Percentiles rank a stretch among this genome's conserved stretches.
Evolutionary conservation across 37 sponge, comb jelly and placozoan species (phyloP).

Genomic region (Mnemiopsis leidyi): DNA sequence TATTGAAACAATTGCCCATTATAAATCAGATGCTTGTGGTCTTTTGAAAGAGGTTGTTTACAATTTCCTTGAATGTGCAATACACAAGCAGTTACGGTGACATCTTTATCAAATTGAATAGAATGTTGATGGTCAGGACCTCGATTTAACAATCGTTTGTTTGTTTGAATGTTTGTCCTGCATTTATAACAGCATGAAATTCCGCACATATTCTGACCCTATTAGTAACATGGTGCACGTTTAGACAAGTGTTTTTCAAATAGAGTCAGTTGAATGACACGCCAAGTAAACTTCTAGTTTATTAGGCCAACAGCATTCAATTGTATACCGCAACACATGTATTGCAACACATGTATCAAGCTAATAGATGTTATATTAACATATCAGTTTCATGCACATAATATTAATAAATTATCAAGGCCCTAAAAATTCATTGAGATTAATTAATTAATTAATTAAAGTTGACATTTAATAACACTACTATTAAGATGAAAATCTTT

Average conservation of each 20-base stretch:
- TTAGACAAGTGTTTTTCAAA: too few species aligned
- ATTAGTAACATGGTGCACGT: background rate
- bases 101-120: background rate
- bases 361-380: background rate
- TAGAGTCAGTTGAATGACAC: background rate
- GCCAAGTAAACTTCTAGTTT: background rate
- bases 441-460: too few species aligned
- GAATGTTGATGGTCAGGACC: constrained; percentile 32
- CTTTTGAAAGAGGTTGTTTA: background rate
- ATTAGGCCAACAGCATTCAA: background rate
- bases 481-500: too few species aligned
- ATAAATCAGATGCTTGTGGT: background rate
- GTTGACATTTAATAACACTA: too few species aligned
- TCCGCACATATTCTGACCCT: constrained; percentile 15
- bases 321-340: too few species aligned
- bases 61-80: background rate
- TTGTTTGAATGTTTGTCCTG: too few species aligned
- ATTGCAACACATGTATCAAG: background rate
- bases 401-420: too few species aligned
- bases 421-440: too few species aligned
- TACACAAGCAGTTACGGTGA: background rate
- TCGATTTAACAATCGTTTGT: constrained; percentile 50
- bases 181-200: constrained; percentile 43
- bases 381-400: background rate
- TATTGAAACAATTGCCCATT: constrained; percentile 19